Percentiles rank a stretch among this genome's conserved stretches.
Conservation (phyloP, 2,113 vertebrate species). For the cattle (Bos taurus) region ARS-UCD2.0 NC_037329.1:64696001-64696500, state of each 20-base stretch:
- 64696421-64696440: constrained; percentile 78
- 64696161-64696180: constrained; percentile 44
- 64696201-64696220: constrained; percentile 29
- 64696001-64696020: neutral
- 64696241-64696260: neutral
- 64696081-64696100: neutral
- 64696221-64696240: constrained; percentile 41
- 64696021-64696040: neutral
- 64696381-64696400: constrained; percentile 22
- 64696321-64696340: accelerated
- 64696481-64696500: constrained; percentile 78
- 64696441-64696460: constrained; percentile 75
- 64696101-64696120: neutral
- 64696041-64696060: neutral
- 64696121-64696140: neutral
- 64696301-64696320: constrained; percentile 50
- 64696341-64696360: constrained; percentile 7
- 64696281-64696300: constrained; percentile 20
- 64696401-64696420: constrained; percentile 50
- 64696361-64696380: constrained; percentile 37
- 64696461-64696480: constrained; percentile 80
- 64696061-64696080: neutral
- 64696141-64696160: neutral
- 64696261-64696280: neutral
- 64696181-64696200: constrained; percentile 36